Percentiles rank a stretch among this genome's conserved stretches.
phyloP scores from a whole-genome alignment of 2,113 vertebrate genomes.

The Oreotrochilus melanogaster region DNA sequence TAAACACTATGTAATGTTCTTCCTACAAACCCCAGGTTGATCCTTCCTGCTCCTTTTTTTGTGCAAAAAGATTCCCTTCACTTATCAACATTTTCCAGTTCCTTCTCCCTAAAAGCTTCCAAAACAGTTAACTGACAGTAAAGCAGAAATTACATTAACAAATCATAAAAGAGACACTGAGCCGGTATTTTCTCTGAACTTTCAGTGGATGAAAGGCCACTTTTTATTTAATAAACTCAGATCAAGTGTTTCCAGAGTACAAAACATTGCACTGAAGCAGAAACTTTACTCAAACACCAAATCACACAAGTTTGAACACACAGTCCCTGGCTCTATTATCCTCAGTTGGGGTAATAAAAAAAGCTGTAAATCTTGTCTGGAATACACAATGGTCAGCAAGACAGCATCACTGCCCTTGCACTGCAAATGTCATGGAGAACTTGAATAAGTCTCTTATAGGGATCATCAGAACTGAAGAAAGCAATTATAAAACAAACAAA shows the following conservation, averaged over 20 bases:
- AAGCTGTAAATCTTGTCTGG: neutral
- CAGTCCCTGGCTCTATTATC: neutral
- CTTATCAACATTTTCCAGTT: neutral
- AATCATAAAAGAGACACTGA: neutral
- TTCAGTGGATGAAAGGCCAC: neutral
- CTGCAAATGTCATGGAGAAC: neutral
- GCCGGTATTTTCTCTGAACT: neutral
- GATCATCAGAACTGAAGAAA: neutral
- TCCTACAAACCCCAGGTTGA: neutral
- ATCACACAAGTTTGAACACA: neutral
- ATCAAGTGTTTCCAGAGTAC: neutral
- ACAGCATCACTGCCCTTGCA: rapidly evolving
- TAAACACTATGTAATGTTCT: neutral
- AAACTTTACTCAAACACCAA: neutral
- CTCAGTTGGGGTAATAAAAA: neutral
- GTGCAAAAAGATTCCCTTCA: neutral
- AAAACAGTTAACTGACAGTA: neutral
- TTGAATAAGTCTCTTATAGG: neutral
- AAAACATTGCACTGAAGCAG: neutral
- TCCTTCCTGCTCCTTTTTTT: neutral
- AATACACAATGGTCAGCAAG: neutral
- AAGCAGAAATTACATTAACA: neutral
- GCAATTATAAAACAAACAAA: neutral
- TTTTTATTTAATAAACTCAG: neutral
- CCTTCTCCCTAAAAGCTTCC: neutral